Evolutionary conservation across 1,140 invertebrate species (phyloP), one percentile per base, ranked within the genome.

Genomic region (Drosophila ogumai): DNA sequence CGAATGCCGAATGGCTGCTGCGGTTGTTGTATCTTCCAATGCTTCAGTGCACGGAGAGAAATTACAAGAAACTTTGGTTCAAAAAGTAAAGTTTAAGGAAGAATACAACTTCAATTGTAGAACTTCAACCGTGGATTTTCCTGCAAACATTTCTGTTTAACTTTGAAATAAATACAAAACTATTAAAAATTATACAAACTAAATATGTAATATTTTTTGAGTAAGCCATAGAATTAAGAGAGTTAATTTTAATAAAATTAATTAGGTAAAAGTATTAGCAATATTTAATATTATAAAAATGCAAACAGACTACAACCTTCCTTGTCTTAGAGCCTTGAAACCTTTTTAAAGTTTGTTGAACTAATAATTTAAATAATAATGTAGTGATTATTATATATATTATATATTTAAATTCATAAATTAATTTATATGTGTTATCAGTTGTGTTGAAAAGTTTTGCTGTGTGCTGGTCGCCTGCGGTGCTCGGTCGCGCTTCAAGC

Each of bases 401-500:
- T 3, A 10, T n/a, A 9, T n/a, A n/a, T 28, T 28, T 17, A 31
- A 31, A 49, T 4, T 1, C n/a, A 25, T 32, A 10, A 17, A 32
- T 32, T 10, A 31, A 12, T 12, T 32, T 12, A 17, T 1, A 1
- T 17, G 2, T 17, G 15, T n/a, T 40, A 57, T 57, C 22, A 43
- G 9, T 31, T 32, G 31, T 63, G 10, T 3, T 59, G n/a, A 22
- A 32, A 40, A 46, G 22, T 25, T 46, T 41, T 43, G 22, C 50
- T 17, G 66, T 72, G 69, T 36, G 38, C 3, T 7, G 12, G 66
- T 82, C 85, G 82, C 84, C 84, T 78, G 82, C 71, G 71, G 84
- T 67, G 84, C 84, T 73, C 80, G 80, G 72, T 80, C 75, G 68
- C 80, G 75, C 85, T 84, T 88, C 80, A 84, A 84, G 85, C 84